Conservation (phyloP, 1,140 invertebrate genomes). For the Drosophila micromelanica region DNA sequence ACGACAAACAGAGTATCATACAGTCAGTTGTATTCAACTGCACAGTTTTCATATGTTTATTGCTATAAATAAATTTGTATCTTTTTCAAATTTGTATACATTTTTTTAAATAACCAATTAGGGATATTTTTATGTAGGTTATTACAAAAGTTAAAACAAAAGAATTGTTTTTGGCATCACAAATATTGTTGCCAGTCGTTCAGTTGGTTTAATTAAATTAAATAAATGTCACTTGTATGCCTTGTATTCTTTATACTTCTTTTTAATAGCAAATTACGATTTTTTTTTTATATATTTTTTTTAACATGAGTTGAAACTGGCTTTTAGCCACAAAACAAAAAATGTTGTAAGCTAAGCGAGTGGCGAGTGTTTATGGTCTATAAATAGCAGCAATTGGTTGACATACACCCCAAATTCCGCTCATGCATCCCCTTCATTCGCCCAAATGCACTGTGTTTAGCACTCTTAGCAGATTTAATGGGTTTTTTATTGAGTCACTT, state of each 20-base stretch:
- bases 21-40: too few relatives aligned
- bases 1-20: too few relatives aligned
- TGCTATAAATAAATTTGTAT: neutral
- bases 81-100: neutral
- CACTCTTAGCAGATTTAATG: conserved; percentile 57
- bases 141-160: neutral
- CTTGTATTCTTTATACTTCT: neutral
- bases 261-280: conserved; percentile 26
- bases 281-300: neutral
- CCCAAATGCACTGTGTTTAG: conserved; percentile 56
- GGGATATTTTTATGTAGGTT: neutral
- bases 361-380: conserved; percentile 46
- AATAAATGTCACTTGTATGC: neutral
- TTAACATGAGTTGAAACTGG: conserved; percentile 23
- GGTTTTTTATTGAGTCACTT: conserved; percentile 68
- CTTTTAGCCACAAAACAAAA: conserved; percentile 12
- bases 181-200: neutral
- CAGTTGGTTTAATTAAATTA: neutral
- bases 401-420: neutral
- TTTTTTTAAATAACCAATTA: neutral
- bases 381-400: conserved; percentile 52
- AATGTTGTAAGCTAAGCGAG: conserved; percentile 26
- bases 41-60: neutral
- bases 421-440: neutral
- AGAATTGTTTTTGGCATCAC: neutral